Conservation (phyloP, 2,888 invertebrate genomes). For the Eubasilissa splendida region DNA sequence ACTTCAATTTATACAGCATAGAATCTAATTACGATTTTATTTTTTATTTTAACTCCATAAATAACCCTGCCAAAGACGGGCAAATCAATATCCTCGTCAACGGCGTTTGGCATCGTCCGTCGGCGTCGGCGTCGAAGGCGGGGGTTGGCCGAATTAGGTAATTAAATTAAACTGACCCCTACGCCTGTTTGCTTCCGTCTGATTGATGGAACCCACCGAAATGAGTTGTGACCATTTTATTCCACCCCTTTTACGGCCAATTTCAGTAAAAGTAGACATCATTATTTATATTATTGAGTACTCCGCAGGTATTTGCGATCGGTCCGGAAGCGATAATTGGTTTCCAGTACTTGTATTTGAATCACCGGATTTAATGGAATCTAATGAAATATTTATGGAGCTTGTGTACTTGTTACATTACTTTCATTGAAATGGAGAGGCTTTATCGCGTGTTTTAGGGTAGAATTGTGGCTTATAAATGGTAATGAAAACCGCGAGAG, state of each 20-base stretch:
- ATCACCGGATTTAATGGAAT: not conserved
- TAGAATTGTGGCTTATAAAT: too few species aligned
- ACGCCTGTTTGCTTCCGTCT: conserved; percentile 4
- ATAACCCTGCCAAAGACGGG: not conserved
- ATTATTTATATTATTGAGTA: not conserved
- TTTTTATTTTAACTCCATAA: too few species aligned
- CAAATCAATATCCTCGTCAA: conserved; percentile 45
- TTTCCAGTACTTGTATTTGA: conserved; percentile 9
- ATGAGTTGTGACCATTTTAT: conserved; percentile 8
- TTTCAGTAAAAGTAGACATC: not conserved
- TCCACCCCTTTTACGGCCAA: not conserved
- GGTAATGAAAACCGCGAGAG: too few species aligned
- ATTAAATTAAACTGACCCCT: conserved; percentile 49
- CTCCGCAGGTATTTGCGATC: conserved; percentile 6
- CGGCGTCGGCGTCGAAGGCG: conserved; percentile 2
- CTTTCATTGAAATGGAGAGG: too few species aligned
- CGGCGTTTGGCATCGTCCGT: not conserved
- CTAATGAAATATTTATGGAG: conserved; percentile 11
- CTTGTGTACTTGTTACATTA: not conserved
- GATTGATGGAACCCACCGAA: conserved; percentile 46
- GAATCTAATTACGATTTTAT: too few species aligned
- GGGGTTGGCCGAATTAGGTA: conserved; percentile 47
- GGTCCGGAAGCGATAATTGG: not conserved
- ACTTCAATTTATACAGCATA: too few species aligned
- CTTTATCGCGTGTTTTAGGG: too few species aligned